These are phyloP conservation scores for Solen grandis DNA, from an alignment of 1,140 invertebrate genomes.

Conservation along the genomic window DNA sequence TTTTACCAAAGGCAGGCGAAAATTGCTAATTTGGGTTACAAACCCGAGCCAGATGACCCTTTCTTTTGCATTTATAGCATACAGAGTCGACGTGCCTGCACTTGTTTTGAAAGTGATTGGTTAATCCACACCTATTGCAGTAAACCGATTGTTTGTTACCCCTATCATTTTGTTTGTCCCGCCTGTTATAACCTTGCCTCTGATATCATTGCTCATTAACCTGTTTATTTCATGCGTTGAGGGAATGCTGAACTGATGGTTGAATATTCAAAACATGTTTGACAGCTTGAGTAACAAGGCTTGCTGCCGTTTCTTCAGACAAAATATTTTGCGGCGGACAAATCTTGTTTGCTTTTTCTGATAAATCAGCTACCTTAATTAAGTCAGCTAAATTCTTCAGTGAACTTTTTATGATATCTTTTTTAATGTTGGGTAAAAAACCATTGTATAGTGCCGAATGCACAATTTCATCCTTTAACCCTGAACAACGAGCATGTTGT, in stretches of 20 bases:
- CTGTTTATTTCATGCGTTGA: too few relatives aligned
- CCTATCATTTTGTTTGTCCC: not conserved
- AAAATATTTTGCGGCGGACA: not conserved
- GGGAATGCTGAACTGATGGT: not conserved
- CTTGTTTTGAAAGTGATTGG: not conserved
- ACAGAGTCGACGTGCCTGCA: not conserved
- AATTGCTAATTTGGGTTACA: not conserved
- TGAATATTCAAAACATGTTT: not conserved
- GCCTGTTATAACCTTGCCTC: not conserved
- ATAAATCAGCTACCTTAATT: constrained; percentile 4
- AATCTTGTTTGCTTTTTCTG: constrained; percentile 7
- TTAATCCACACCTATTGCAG: too few relatives aligned
- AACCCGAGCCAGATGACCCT: not conserved
- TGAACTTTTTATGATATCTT: not conserved
- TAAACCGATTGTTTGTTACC: not conserved
- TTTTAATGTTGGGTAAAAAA: not conserved
- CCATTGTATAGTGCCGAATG: not conserved
- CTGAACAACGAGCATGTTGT: not conserved
- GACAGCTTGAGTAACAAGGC: not conserved
- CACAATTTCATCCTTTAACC: not conserved
- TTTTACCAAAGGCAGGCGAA: constrained; percentile 21
- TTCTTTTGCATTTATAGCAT: not conserved
- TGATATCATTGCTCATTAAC: not conserved
- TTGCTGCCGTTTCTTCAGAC: not conserved
- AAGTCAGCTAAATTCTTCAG: not conserved